phyloP scores from a whole-genome alignment of 2,888 invertebrate genomes.

The Ichneumoninae sp. region DNA sequence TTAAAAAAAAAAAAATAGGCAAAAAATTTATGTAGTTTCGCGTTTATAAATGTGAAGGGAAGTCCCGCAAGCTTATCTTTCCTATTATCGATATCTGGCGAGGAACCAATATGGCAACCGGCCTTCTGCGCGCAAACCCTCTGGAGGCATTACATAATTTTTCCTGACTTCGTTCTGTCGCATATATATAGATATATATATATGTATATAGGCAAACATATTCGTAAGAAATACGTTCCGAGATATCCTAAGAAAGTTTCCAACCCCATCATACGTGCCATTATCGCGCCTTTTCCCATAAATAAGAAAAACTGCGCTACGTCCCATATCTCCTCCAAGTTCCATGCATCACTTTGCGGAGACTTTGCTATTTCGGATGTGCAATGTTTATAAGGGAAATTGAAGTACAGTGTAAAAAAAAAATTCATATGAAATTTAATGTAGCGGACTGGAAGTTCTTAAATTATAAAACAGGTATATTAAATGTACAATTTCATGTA shows the following conservation, averaged over 20 bases:
- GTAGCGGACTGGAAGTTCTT: too few species aligned
- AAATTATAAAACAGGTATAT: too few species aligned
- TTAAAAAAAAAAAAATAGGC: background rate
- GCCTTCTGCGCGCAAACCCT: constrained; percentile 12
- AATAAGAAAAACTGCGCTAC: constrained; percentile 76
- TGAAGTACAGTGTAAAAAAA: too few species aligned
- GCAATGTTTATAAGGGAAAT: too few species aligned
- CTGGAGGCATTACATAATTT: constrained; percentile 40
- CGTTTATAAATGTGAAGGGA: constrained; percentile 53
- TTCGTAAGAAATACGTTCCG: constrained; percentile 51
- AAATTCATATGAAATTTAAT: too few species aligned
- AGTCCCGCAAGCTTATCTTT: constrained; percentile 79
- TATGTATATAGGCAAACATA: constrained; percentile 18
- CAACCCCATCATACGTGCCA: constrained; percentile 81
- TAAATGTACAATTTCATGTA: too few species aligned
- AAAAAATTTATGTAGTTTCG: background rate
- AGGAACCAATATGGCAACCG: constrained; percentile 80
- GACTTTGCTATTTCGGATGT: background rate
- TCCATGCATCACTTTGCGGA: background rate
- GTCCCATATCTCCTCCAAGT: constrained; percentile 64
- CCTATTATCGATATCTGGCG: constrained; percentile 84
- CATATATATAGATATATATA: constrained; percentile 4
- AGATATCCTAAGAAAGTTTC: constrained; percentile 40
- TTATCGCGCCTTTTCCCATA: constrained; percentile 81
- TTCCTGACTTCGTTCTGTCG: constrained; percentile 9